phyloP scores from a whole-genome alignment of 2,113 vertebrate genomes.

The Callorhinus ursinus region DNA sequence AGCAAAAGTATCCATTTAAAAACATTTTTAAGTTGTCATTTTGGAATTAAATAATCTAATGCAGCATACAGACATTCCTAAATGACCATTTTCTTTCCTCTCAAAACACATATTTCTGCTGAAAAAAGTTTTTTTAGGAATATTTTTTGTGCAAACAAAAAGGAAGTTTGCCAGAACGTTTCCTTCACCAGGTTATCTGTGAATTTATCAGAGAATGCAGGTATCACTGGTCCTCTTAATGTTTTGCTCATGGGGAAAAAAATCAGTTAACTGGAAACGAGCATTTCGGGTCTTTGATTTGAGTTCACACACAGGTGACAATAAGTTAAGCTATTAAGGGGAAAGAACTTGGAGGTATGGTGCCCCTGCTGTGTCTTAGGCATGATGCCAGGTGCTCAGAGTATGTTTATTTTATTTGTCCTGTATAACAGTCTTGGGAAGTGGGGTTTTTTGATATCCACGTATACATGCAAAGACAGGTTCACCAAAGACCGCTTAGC shows the following conservation, averaged over 20 bases:
- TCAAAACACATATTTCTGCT: conserved; percentile 6
- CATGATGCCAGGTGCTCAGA: background rate
- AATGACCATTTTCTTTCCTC: background rate
- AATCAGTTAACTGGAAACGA: background rate
- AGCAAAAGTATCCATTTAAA: background rate
- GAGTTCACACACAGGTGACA: background rate
- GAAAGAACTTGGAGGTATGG: background rate
- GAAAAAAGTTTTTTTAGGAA: background rate
- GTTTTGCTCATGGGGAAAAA: background rate
- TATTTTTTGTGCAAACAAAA: background rate
- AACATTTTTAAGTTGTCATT: background rate
- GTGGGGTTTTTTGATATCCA: background rate
- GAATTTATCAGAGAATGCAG: background rate
- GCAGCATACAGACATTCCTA: background rate
- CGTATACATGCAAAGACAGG: background rate
- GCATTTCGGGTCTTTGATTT: background rate
- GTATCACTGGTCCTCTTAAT: background rate
- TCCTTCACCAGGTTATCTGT: background rate
- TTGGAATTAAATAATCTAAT: conserved; percentile 27
- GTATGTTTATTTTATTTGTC: background rate
- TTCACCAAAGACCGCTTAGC: background rate
- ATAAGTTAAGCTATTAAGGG: background rate
- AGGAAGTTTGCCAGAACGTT: background rate
- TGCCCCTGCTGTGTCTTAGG: background rate
- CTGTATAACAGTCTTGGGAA: background rate